Evolutionary conservation across 2,113 vertebrate genomes (phyloP), one percentile per base, ranked within the genome.

Genomic region (Aphyosemion australe): DNA sequence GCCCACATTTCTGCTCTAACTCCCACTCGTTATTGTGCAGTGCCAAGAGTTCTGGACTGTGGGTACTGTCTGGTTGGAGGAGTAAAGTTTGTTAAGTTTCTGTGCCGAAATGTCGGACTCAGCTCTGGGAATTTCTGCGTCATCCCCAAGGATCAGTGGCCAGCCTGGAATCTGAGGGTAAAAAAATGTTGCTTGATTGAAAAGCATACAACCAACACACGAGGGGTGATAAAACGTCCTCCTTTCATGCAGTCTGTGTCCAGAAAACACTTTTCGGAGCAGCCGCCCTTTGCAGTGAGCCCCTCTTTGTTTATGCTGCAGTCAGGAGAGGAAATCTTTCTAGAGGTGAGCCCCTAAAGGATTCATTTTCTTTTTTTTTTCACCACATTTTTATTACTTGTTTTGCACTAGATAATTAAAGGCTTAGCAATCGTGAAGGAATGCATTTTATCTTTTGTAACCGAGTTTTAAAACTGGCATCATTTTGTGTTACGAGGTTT

Each of bases 21-120:
- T 61, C 5, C 0, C 26, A 15, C 32, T 55, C 8, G 49, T 68
- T 13, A 1, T 45, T 37, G 1, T 45, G 14, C 83, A 99, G 97
- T 99, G 70, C 94, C 95, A 2, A 84, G 34, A 1, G 58, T 88
- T 39, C 77, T 99, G 79, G 92, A 97, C 83, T 96, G 95, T 48
- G 96, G 96, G n/a, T 90, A 78, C 69, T 99, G 97, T 78, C 92
- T 97, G 55, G 76, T 95, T 1, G 96, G 97, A 62, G 94, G 95
- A 37, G 53, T 94, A 9, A 97, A 95, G 87, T 71, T 91, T 53
- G 86, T 66, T 0, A 82, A 79, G 39, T 82, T 96, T 67, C 18
- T 86, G 43, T 98, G 96, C 84, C 92, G 78, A 78, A 99, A 98
- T 20, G 88, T 94, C 19, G 96, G 96, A 15, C 72, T 86, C 57